Evolutionary conservation across 2,113 vertebrate species (phyloP).

Genomic region (Dipodomys spectabilis): DNA sequence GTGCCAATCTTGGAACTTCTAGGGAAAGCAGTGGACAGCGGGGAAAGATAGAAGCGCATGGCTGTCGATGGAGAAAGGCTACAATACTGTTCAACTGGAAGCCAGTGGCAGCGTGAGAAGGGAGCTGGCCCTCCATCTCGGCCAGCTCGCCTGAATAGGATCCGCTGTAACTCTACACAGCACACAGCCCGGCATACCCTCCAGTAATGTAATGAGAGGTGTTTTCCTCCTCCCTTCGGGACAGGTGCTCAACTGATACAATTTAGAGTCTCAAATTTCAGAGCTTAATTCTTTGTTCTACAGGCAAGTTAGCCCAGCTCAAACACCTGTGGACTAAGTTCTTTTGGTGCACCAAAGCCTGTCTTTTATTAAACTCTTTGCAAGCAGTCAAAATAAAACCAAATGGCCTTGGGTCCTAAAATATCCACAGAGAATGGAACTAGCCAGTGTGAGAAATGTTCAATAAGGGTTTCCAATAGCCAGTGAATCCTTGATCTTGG

Average conservation of each 20-base stretch:
- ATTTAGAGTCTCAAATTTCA: slow-evolving; percentile 69
- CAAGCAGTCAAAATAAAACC: slow-evolving; percentile 68
- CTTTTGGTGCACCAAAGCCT: slow-evolving; percentile 60
- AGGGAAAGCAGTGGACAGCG: neutral
- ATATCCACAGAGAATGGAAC: neutral
- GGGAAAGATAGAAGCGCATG: neutral
- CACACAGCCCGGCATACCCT: neutral
- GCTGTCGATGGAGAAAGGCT: neutral
- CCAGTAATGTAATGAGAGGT: slow-evolving; percentile 70
- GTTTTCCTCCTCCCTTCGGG: slow-evolving; percentile 42
- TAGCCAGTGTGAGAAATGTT: neutral
- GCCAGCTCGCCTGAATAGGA: neutral
- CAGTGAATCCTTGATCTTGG: slow-evolving; percentile 22
- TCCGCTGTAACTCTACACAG: slow-evolving; percentile 59
- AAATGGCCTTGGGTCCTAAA: slow-evolving; percentile 47
- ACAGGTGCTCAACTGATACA: slow-evolving; percentile 76
- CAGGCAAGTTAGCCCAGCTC: slow-evolving; percentile 28
- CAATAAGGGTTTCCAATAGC: neutral
- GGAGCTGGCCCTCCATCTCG: neutral
- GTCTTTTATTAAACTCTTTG: slow-evolving; percentile 79
- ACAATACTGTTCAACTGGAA: neutral
- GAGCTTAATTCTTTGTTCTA: slow-evolving; percentile 71
- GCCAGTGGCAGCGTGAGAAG: neutral
- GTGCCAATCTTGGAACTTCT: neutral
- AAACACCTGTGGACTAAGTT: slow-evolving; percentile 79